Conservation (phyloP, 2,797 vertebrate species). For the Acipenser oxyrinchus region DNA sequence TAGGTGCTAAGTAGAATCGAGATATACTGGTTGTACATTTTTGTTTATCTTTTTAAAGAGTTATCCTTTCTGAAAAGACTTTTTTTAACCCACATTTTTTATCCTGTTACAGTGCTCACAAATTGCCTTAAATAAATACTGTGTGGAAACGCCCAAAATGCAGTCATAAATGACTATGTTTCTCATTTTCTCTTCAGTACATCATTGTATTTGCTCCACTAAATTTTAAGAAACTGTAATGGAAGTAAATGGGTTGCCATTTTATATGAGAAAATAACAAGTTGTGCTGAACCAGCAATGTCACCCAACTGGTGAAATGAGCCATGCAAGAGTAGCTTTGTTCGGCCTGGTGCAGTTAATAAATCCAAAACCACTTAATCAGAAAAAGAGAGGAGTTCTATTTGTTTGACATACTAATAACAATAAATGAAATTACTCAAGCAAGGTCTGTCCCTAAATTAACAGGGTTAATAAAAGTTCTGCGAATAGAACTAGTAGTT, state of each 20-base stretch:
- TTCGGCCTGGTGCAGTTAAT: conserved; percentile 12
- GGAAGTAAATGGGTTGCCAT: neutral
- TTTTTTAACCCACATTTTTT: neutral
- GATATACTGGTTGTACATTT: too few relatives aligned
- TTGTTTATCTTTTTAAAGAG: too few relatives aligned
- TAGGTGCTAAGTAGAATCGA: neutral
- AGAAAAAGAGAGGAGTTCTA: conserved; percentile 25
- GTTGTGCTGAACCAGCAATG: conserved; percentile 19
- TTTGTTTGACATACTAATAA: conserved; percentile 29
- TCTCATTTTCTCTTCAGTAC: neutral
- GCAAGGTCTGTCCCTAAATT: conserved; percentile 24
- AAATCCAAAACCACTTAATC: conserved; percentile 28
- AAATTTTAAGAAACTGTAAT: conserved; percentile 17
- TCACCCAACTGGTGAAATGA: conserved; percentile 20
- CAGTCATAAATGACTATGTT: neutral
- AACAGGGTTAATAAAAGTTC: conserved; percentile 30
- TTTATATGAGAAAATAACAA: conserved; percentile 9
- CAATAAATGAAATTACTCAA: conserved; percentile 31
- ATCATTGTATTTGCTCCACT: neutral
- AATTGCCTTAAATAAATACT: neutral
- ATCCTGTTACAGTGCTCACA: neutral
- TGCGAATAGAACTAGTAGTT: conserved; percentile 45
- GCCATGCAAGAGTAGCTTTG: conserved; percentile 19
- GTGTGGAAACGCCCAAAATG: neutral
- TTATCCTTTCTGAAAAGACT: too few relatives aligned